phyloP scores from a whole-genome alignment of 92 coral and sea anemone genomes.

The Siderastrea radians region DNA sequence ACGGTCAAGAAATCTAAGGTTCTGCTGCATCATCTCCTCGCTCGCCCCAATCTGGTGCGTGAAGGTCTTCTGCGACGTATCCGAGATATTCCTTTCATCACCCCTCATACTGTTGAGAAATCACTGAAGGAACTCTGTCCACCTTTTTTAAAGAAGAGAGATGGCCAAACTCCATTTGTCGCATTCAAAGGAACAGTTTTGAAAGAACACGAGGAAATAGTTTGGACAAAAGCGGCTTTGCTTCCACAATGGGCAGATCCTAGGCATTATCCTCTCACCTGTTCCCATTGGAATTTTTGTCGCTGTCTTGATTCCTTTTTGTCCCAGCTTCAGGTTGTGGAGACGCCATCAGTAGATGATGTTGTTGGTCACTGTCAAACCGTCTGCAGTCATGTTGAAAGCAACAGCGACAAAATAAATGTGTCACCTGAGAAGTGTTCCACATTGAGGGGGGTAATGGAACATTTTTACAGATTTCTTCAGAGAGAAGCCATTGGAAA shows the following conservation, averaged over 20 bases:
- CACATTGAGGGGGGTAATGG: slow-evolving; percentile 43
- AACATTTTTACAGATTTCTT: slow-evolving; percentile 60
- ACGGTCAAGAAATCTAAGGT: slow-evolving; percentile 59
- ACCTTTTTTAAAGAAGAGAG: slow-evolving; percentile 32
- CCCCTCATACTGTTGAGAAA: slow-evolving; percentile 15
- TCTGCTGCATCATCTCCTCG: slow-evolving; percentile 32
- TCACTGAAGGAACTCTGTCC: slow-evolving; percentile 26
- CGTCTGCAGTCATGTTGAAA: slow-evolving; percentile 46
- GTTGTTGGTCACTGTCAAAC: slow-evolving; percentile 63
- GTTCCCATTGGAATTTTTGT: background rate
- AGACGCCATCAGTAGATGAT: slow-evolving; percentile 57
- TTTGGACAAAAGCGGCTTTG: slow-evolving; percentile 74
- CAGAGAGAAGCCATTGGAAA: background rate
- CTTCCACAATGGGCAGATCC: slow-evolving; percentile 44
- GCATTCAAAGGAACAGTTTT: slow-evolving; percentile 61
- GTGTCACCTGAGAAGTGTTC: background rate
- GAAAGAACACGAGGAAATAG: slow-evolving; percentile 3
- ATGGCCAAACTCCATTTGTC: slow-evolving; percentile 42
- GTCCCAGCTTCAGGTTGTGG: background rate
- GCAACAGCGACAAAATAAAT: background rate
- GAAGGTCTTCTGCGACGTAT: slow-evolving; percentile 33
- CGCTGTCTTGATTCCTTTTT: background rate
- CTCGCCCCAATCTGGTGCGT: slow-evolving; percentile 10
- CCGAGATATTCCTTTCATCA: slow-evolving; percentile 54
- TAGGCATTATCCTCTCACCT: background rate